Evolutionary conservation across 1,140 invertebrate species (phyloP).

Genomic region (Conopomorpha cramerella): DNA sequence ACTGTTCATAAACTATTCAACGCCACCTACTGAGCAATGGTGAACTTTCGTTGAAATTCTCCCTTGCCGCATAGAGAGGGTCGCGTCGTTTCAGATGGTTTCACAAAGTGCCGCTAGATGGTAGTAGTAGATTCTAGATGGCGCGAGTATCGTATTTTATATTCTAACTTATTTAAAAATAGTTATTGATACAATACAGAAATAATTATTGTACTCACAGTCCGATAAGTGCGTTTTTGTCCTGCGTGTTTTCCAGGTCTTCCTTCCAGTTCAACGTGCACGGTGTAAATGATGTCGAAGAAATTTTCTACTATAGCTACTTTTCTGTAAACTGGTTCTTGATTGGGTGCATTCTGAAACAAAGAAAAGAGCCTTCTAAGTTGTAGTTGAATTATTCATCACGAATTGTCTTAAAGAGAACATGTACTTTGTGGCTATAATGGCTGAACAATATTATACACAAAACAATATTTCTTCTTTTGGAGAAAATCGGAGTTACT

Average conservation of each 20-base stretch:
- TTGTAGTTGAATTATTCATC: slow-evolving; percentile 11
- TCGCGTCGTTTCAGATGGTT: too few species aligned
- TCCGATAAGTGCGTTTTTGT: slow-evolving; percentile 93
- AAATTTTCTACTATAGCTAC: slow-evolving; percentile 96
- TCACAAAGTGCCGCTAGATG: too few species aligned
- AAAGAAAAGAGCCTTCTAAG: slow-evolving; percentile 13
- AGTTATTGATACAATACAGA: slow-evolving; percentile 3
- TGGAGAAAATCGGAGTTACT: neutral
- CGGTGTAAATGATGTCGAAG: slow-evolving; percentile 94
- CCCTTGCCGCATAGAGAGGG: too few species aligned
- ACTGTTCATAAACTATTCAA: too few species aligned
- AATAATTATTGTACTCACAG: slow-evolving; percentile 69
- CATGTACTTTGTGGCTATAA: neutral
- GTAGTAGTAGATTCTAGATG: neutral
- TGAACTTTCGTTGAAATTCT: too few species aligned
- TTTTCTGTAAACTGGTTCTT: slow-evolving; percentile 79
- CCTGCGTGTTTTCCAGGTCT: slow-evolving; percentile 91
- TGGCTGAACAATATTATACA: neutral
- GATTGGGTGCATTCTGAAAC: slow-evolving; percentile 61
- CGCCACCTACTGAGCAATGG: too few species aligned
- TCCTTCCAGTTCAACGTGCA: slow-evolving; percentile 90
- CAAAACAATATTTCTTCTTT: neutral
- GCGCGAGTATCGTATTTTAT: neutral
- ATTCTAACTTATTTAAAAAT: neutral
- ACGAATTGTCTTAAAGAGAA: neutral